Conservation (phyloP, 2,113 vertebrate species). For the Polypterus bichir region DNA sequence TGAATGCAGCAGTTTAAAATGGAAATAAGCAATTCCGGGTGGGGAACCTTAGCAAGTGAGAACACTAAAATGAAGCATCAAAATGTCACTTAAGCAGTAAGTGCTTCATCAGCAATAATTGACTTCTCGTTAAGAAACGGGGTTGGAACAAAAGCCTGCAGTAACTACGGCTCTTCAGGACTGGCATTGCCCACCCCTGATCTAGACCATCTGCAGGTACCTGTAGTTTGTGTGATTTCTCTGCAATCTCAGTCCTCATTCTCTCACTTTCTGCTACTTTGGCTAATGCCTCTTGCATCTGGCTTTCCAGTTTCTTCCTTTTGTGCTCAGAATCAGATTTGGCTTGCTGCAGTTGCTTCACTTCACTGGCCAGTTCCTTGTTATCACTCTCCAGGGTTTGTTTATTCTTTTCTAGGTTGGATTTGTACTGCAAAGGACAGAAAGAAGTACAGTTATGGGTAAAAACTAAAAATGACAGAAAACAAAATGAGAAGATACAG, state of each 20-base stretch:
- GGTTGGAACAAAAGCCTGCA: too few species aligned
- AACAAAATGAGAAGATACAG: too few species aligned
- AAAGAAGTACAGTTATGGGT: rapidly evolving
- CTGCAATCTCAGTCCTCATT: slow-evolving; percentile 63
- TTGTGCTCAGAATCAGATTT: slow-evolving; percentile 83
- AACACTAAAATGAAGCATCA: too few species aligned
- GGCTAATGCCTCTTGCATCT: slow-evolving; percentile 75
- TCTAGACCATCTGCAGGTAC: too few species aligned
- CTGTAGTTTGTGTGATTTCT: slow-evolving; percentile 80
- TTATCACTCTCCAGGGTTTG: slow-evolving; percentile 84
- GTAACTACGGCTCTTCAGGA: neutral
- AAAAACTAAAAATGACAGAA: too few species aligned
- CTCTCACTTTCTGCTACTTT: slow-evolving; percentile 73
- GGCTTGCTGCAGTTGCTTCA: slow-evolving; percentile 81
- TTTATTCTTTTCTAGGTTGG: slow-evolving; percentile 91
- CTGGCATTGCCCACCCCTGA: neutral
- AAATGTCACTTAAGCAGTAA: too few species aligned
- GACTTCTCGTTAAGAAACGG: too few species aligned
- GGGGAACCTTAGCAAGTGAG: too few species aligned
- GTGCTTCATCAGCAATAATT: too few species aligned
- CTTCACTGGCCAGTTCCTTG: slow-evolving; percentile 78
- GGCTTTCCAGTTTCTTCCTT: slow-evolving; percentile 84
- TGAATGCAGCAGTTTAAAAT: too few species aligned
- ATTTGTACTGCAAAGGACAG: slow-evolving; percentile 60
- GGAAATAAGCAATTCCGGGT: too few species aligned